Base-by-base conservation (phyloP, 2,888 invertebrate genomes). In the Calameuta filiformis region DNA sequence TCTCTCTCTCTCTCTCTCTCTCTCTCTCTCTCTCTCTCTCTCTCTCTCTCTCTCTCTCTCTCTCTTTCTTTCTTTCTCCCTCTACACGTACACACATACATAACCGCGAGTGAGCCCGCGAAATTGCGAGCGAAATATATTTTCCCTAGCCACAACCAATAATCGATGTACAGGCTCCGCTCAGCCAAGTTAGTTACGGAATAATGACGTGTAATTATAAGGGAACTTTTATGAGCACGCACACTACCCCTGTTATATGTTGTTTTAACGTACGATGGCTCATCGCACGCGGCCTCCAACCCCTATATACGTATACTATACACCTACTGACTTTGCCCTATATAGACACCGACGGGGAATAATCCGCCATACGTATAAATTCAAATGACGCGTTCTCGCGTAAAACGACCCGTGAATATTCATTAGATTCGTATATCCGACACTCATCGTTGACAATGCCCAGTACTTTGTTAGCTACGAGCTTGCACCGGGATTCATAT, bases 321-420 rank as follows among this genome's bases (percentile, higher is more conserved):
- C 15, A 23, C 23, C 23, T 56, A 56, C 56, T 56, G 56, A 56
- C 56, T 56, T 56, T 56, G 56, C 56, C 56, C 34, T 11, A 71
- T 33, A 71, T 71, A 71, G 71, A 71, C 12, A 23, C 12, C 33
- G 71, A 15, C 71, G 71, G 33, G 31, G 71, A 71, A 81, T 80
- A 82, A 82, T 81, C 78, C 79, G 73, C 74, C 79, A 79, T 79
- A 77, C 78, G 81, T 83, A 87, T 85, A 85, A 86, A 86, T 86
- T 86, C 81, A 85, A 85, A 87, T 82, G 83, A 83, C 83, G 83
- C 83, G 81, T 81, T 81, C 78, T 37, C 37, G 37, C 23, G 83
- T 80, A 82, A 86, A 85, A 81, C 83, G 84, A 37, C 76, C 80
- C 74, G 81, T 86, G 87, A 86, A 86, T 86, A 86, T 86, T 86